Percentiles rank a stretch among this genome's conserved stretches.
phyloP scores from a whole-genome alignment of 2,797 vertebrate species.

The Echiichthys vipera region DNA sequence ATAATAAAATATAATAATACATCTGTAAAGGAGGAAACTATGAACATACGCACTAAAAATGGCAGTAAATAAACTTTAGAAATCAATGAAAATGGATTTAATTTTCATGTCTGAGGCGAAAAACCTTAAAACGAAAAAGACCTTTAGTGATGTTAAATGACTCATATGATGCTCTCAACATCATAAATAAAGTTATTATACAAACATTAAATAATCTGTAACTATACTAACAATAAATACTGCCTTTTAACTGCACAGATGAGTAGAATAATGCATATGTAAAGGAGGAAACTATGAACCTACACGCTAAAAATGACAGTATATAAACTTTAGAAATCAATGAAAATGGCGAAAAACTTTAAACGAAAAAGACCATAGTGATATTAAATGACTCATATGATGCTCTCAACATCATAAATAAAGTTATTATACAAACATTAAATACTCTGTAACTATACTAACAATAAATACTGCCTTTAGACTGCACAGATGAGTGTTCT shows the following conservation, averaged over 20 bases:
- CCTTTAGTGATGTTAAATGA: not conserved
- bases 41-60: not conserved
- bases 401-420: not conserved
- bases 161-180: not conserved
- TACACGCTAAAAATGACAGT: too few relatives aligned
- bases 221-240: too few relatives aligned
- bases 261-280: not conserved
- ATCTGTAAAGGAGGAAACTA: accelerated
- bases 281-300: too few relatives aligned
- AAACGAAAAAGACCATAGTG: not conserved
- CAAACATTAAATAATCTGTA: too few relatives aligned
- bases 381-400: too few relatives aligned
- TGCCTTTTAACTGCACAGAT: not conserved
- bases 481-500: not conserved
- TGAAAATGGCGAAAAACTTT: too few relatives aligned
- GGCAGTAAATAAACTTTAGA: not conserved
- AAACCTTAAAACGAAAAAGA: not conserved
- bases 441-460: too few relatives aligned
- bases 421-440: too few relatives aligned
- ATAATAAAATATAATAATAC: too few relatives aligned
- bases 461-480: too few relatives aligned
- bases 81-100: not conserved
- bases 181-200: not conserved
- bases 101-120: not conserved
- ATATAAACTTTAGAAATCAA: too few relatives aligned